Conservation (phyloP, 2,888 invertebrate species). For the Chalcosyrphus nemorum region DNA sequence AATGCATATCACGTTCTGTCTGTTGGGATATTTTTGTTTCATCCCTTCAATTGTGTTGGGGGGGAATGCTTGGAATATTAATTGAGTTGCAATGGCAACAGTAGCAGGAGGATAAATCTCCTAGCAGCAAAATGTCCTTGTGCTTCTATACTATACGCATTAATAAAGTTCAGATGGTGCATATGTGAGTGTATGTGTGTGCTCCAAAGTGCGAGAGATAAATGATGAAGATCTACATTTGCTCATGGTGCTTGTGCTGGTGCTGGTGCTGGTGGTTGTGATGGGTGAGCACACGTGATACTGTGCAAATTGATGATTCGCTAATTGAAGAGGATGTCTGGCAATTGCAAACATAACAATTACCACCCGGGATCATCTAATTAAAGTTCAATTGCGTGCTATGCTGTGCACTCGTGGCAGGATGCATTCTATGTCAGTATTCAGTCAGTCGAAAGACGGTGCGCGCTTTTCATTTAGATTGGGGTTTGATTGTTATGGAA, state of each 20-base stretch:
- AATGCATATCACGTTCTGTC: constrained; percentile 69
- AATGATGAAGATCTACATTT: constrained; percentile 2
- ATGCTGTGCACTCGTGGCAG: neutral
- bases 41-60: constrained; percentile 67
- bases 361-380: constrained; percentile 52
- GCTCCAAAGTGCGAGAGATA: constrained; percentile 23
- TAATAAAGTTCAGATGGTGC: constrained; percentile 48
- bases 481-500: neutral
- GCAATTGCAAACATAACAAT: constrained; percentile 43
- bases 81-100: constrained; percentile 67
- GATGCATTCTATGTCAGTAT: neutral
- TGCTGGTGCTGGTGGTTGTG: no score
- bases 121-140: constrained; percentile 50
- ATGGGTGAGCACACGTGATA: constrained; percentile 32
- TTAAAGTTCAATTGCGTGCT: constrained; percentile 57
- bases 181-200: neutral
- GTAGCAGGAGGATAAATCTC: constrained; percentile 32
- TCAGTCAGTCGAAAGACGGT: neutral
- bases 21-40: constrained; percentile 70
- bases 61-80: constrained; percentile 70
- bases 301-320: constrained; percentile 51
- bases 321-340: constrained; percentile 60
- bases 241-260: neutral
- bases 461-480: neutral
- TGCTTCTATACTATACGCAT: constrained; percentile 32